Base-by-base conservation (phyloP, 2,113 vertebrate species). In the Octodon degus region DNA sequence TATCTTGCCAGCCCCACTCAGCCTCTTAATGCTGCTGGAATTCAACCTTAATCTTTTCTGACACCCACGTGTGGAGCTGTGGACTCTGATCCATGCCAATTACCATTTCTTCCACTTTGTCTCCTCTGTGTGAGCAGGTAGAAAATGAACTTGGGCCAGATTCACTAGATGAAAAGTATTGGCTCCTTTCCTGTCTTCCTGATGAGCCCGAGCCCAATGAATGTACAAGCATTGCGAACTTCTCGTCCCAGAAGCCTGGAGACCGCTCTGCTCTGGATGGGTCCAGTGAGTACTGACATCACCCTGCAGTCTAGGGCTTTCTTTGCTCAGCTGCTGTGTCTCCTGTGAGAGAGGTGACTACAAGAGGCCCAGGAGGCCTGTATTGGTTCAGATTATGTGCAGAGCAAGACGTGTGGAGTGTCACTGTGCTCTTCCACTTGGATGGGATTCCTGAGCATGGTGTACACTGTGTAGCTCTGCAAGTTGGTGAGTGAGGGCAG, bases 181-280 rank as follows among this genome's bases (percentile, higher is more conserved):
- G n/a, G 19, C 0, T 7, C 4, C 32, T 63, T 24, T 16, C 63
- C 50, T 63, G 37, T 86, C 30, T n/a, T 53, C 17, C 84, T n/a
- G 43, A 65, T 63, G 7, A 10, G 13, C 25, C 67, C 12, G 14
- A 72, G 47, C 37, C 24, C 34, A 50, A 30, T 7, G 24, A 62
- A 22, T 11, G 1, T n/a, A 10, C 58, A 27, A 62, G 37, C 30
- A 22, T 5, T 1, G 0, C 17, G 2, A 19, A 10, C 10, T 22
- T 76, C n/a, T 4, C n/a, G 40, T 40, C 70, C 24, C n/a, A 40
- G 70, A 37, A 40, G 20, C 37, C n/a, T 22, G n/a, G 8, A 20
- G 53, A 34, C 5, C 3, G 22, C 86, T 60, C 53, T 72, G 24
- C n/a, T 20, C 16, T 12, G 25, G 24, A 32, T 76, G 55, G 25